Percentiles rank a stretch among this genome's conserved stretches.
Conservation (phyloP, 2,888 invertebrate species). For the Xanthia icteritia region DNA sequence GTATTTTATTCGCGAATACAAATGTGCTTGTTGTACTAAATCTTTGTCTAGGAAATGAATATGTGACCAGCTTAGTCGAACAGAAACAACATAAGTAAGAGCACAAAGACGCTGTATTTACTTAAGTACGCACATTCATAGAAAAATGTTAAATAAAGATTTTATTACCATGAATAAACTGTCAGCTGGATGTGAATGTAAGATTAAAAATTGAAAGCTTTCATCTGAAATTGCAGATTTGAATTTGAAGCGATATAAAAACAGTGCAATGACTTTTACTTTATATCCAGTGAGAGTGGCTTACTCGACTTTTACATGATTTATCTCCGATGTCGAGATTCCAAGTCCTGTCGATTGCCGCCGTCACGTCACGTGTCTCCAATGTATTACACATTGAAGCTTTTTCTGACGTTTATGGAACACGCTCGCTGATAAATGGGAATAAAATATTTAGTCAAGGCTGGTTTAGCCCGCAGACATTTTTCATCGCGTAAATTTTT, state of each 20-base stretch:
- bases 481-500: conserved; percentile 62
- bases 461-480: conserved; percentile 51
- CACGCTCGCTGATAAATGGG: conserved; percentile 62
- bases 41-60: conserved; percentile 21
- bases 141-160: background rate
- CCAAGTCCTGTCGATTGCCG: conserved; percentile 46
- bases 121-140: background rate
- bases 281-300: conserved; percentile 49
- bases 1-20: conserved; percentile 41
- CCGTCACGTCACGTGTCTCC: conserved; percentile 62
- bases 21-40: conserved; percentile 35
- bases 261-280: conserved; percentile 47
- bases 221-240: conserved; percentile 27
- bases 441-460: conserved; percentile 63
- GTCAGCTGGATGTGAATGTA: conserved; percentile 13
- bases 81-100: conserved; percentile 1
- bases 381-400: conserved; percentile 63
- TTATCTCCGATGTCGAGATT: conserved; percentile 56
- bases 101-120: background rate
- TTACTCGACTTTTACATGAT: conserved; percentile 60
- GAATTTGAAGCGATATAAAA: conserved; percentile 33
- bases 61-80: conserved; percentile 5
- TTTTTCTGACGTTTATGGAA: conserved; percentile 66
- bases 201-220: conserved; percentile 27
- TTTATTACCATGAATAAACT: conserved; percentile 8